phyloP scores from a whole-genome alignment of 2,797 vertebrate species.

The Darevskia mixta region DNA sequence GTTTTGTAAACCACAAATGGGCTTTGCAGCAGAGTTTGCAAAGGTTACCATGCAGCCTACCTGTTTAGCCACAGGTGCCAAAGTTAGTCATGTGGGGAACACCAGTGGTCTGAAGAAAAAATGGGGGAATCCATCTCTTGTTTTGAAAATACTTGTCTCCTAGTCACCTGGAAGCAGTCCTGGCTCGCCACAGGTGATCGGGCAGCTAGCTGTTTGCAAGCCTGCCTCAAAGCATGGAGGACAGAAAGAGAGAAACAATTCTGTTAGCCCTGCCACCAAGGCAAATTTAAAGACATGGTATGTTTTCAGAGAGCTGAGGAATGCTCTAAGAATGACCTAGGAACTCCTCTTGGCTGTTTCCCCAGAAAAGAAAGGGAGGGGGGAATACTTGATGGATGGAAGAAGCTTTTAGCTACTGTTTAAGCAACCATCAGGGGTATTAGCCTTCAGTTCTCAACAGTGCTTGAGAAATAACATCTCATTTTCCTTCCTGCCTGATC shows the following conservation, averaged over 20 bases:
- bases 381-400: neutral
- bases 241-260: neutral
- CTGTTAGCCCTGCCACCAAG: neutral
- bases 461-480: conserved; percentile 11
- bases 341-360: neutral
- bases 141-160: neutral
- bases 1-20: too few relatives aligned
- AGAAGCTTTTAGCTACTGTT: neutral
- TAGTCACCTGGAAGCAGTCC: neutral
- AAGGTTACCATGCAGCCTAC: neutral
- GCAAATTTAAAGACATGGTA: neutral
- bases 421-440: neutral
- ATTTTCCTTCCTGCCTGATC: neutral
- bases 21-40: neutral
- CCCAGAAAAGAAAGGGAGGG: neutral
- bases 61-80: neutral
- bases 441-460: neutral
- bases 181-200: neutral
- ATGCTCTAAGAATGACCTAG: too few relatives aligned
- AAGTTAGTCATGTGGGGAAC: neutral
- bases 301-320: neutral
- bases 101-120: neutral
- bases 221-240: too few relatives aligned
- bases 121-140: neutral
- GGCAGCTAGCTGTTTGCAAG: too few relatives aligned